Evolutionary conservation across 2,113 vertebrate species (phyloP).

Genomic region (Ranitomeya imitator): DNA sequence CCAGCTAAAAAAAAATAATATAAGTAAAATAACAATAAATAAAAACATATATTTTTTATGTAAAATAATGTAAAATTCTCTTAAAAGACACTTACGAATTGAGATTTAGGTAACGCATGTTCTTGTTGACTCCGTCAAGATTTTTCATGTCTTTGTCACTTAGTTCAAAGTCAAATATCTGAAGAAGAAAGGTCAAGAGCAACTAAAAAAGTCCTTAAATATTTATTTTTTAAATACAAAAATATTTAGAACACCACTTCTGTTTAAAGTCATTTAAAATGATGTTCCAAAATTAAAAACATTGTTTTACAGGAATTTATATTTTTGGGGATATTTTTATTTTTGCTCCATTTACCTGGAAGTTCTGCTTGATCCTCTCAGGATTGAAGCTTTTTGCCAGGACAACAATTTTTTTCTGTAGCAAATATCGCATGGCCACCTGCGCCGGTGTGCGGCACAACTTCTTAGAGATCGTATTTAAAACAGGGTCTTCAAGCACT

Average conservation of each 20-base stretch:
- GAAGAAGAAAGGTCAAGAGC: not conserved
- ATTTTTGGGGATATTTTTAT: not conserved
- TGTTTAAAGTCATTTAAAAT: no score
- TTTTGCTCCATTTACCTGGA: constrained; percentile 51
- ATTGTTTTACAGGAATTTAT: no score
- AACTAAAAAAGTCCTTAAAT: no score
- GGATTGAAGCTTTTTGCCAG: constrained; percentile 59
- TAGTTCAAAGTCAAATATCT: constrained; percentile 67
- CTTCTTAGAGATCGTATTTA: constrained; percentile 50
- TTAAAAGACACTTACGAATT: not conserved
- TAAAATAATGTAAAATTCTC: not conserved
- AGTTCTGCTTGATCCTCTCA: constrained; percentile 59
- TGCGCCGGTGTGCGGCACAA: constrained; percentile 51
- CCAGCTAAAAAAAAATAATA: not conserved
- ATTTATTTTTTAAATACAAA: no score
- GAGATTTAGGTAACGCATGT: constrained; percentile 68
- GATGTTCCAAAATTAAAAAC: not conserved
- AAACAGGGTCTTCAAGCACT: constrained; percentile 59
- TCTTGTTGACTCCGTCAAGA: constrained; percentile 74
- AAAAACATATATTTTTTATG: not conserved
- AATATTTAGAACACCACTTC: no score
- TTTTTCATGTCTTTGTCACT: constrained; percentile 71
- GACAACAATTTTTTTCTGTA: constrained; percentile 58
- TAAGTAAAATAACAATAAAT: not conserved
- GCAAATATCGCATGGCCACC: constrained; percentile 57